Evolutionary conservation across 2,888 invertebrate genomes (phyloP).

Genomic region (Unio pictorum): DNA sequence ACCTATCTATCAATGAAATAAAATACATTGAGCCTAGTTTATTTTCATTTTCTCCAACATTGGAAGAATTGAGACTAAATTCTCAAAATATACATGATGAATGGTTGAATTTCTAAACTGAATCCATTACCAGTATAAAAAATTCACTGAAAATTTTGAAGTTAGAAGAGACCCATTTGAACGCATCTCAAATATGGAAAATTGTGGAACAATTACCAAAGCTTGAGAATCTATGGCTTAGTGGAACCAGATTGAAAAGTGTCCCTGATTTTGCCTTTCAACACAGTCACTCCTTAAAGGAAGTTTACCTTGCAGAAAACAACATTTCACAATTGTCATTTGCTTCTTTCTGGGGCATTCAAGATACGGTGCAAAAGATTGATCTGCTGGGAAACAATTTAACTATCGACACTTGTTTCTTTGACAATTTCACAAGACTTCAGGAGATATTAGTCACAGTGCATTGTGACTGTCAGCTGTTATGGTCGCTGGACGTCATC

Average conservation of each 20-base stretch:
- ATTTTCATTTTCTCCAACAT: conserved; percentile 34
- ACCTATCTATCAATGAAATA: conserved; percentile 49
- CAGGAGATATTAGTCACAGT: conserved; percentile 78
- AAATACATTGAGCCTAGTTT: conserved; percentile 29
- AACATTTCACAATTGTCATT: conserved; percentile 39
- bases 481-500: conserved; percentile 79
- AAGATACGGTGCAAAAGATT: conserved; percentile 33
- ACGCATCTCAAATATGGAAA: conserved; percentile 32
- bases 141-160: conserved; percentile 67
- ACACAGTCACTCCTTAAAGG: conserved; percentile 36
- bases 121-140: conserved; percentile 63
- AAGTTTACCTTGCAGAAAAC: conserved; percentile 47
- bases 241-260: conserved; percentile 26
- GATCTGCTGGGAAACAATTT: conserved; percentile 43
- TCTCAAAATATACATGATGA: background rate
- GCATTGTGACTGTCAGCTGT: conserved; percentile 85
- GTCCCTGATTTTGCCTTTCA: conserved; percentile 51
- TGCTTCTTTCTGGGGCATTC: conserved; percentile 50
- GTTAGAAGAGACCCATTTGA: conserved; percentile 48
- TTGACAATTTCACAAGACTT: conserved; percentile 43
- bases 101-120: conserved; percentile 22
- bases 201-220: conserved; percentile 23
- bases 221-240: conserved; percentile 29
- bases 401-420: conserved; percentile 49
- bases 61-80: conserved; percentile 41